Conservation (phyloP, 2,888 invertebrate genomes). For the Eupithecia insigniata region DNA sequence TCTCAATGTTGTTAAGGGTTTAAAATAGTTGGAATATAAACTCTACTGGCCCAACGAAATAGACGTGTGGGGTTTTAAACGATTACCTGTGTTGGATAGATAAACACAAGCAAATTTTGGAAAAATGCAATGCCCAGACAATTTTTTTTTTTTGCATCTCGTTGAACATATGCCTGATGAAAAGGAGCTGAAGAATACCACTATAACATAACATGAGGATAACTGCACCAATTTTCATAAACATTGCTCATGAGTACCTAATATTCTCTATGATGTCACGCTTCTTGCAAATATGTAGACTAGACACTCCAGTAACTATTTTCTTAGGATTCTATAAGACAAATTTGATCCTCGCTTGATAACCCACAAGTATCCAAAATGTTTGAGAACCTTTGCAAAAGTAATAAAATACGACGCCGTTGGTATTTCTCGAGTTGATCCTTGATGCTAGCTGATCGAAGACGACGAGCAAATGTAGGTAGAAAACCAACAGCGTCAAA, state of each 20-base stretch:
- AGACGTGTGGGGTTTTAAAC: not conserved
- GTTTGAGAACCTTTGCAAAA: constrained; percentile 32
- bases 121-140: not conserved
- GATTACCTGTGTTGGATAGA: not conserved
- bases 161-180: not conserved
- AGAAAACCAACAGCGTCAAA: not conserved
- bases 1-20: constrained; percentile 22
- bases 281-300: not conserved
- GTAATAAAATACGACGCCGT: constrained; percentile 34
- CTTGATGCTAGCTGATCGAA: constrained; percentile 12
- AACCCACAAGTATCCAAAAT: not conserved
- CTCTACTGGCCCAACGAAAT: not conserved
- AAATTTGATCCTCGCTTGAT: not conserved
- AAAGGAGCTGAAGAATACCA: not conserved
- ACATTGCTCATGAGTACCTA: not conserved
- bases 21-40: not conserved
- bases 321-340: not conserved
- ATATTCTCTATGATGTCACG: not conserved
- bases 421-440: constrained; percentile 32
- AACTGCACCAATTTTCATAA: not conserved
- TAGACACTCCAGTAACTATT: not conserved
- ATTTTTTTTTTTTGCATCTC: not conserved
- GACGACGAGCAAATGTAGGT: not conserved
- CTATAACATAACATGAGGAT: not conserved
- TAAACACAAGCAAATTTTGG: not conserved